Evolutionary conservation across 1,140 invertebrate genomes (phyloP), one percentile per base, ranked within the genome.

Genomic region (Calycopis cecrops): DNA sequence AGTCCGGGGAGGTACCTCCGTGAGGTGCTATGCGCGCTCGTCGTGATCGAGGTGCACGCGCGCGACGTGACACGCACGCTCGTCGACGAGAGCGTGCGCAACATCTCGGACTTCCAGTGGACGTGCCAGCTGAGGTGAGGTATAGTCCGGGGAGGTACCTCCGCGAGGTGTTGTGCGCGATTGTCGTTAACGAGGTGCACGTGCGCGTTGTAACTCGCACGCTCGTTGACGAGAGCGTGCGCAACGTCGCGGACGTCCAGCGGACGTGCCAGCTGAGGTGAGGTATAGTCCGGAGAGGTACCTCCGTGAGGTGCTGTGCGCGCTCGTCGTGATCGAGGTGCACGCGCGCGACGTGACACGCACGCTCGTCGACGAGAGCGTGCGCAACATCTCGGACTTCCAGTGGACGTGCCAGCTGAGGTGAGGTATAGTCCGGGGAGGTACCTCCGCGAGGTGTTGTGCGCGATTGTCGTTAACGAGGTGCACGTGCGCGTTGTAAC

Each of bases 101-200:
- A 87, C 65, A 88, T 91, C 10, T 90, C 93, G 35, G 94, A 96
- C 78, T 96, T 96, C 74, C 89, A 93, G 50, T 96, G 95, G 95
- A 92, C 94, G 10, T 92, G 93, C 65, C 94, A 96, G 75, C 79
- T 97, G 3, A 88, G n/a, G n/a, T n/a, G n/a, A n/a, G n/a, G n/a
- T n/a, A n/a, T 92, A 57, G 90, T 94, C 58, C 91, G 94, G 72
- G n/a, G n/a, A n/a, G n/a, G n/a, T n/a, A n/a, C 58, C 91, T 94
- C 71, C 89, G 95, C 34, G 86, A 94, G 34, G 96, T 97, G 71
- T 87, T 94, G 12, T 93, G 95, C 63, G 92, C 94, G 4, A 85
- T 97, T 14, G 93, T 96, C 16, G 95, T 95, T 10, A 93, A 96
- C 48, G 94, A 97, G 80, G 95, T 97, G 60, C 95, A 97, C 84